Evolutionary conservation across 2,888 invertebrate species (phyloP), one percentile per base, ranked within the genome.

Genomic region (Aleiodes leptofemur): DNA sequence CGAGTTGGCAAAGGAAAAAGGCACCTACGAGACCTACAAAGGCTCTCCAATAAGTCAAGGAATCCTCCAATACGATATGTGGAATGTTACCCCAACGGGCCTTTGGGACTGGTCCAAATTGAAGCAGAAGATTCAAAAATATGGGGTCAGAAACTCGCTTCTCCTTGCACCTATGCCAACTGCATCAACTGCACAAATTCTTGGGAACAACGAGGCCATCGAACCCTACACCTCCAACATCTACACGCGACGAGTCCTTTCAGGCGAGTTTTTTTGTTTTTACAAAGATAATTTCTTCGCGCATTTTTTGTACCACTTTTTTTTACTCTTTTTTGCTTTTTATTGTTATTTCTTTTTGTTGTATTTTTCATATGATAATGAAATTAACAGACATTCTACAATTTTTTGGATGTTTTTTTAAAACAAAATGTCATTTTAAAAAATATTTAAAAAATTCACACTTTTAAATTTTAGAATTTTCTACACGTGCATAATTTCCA

Each of bases 211-310:
- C 88, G 99, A 99, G 90, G 97, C 98, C 0, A 96, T 98, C 86
- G 99, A 99, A 90, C 97, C 99, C 0, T 99, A 98, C 90, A 99
- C 98, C 0, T 98, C 97, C 50, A 99, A 99, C 87, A 97, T 99
- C 83, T 99, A 99, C 90, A 95, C 96, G 23, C 91, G 99, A 81
- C 92, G 98, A 69, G 99, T 99, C 0, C 91, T 98, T 5, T 98
- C 98, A 3, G 99, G 99, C 0, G 98, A 98, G 90, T 98, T 98
- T 87, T n/a, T n/a, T n/a, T n/a, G 90, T 98, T 98, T 23, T 23
- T 23, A 23, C 23, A 23, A 23, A 23, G 23, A 23, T 23, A 23
- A 23, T 23, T 23, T 23, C 23, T 23, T 23, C 23, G 23, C 23
- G 23, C 23, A 23, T 23, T 23, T 23, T 23, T 23, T 23, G 23